Base-by-base conservation (phyloP, 2,888 invertebrate genomes). In the Zonitis immaculata region DNA sequence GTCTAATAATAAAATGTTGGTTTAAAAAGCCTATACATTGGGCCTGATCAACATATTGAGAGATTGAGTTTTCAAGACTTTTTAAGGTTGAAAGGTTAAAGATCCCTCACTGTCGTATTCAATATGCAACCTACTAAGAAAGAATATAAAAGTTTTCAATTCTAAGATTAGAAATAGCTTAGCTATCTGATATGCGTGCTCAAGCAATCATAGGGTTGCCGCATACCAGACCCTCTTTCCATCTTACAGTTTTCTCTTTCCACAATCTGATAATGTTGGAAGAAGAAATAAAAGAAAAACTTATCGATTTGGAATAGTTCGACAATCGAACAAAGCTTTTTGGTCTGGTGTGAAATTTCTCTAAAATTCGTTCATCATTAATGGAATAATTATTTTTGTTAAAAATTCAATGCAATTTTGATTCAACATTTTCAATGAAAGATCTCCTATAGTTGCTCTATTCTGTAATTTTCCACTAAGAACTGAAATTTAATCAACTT, bases 61-160 rank as follows among this genome's bases (percentile, higher is more conserved):
- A 55, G 56, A n/a, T 57, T 52, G 47, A 50, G 54, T 47, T 59
- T 54, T 51, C 52, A 44, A 59, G 54, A 58, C 56, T 54, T 55
- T 48, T 51, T 45, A 49, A 59, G 55, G 58, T 52, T 53, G 59
- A 57, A 61, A 61, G 57, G 60, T 57, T 62, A 52, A 60, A 57
- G 57, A 60, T 54, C 58, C 59, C 58, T 51, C 50, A 51, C 53
- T 30, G 56, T 52, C 64, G 63, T 58, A 65, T 66, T 66, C 66
- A 64, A 65, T 66, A 61, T 56, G 60, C 59, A 55, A 59, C 59
- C 60, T 59, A 60, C 60, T 60, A 59, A 51, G 57, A 60, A 61
- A 60, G 65, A 65, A 65, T 63, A 67, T 61, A 65, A 65, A 66
- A 66, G 66, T 67, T 66, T 65, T 62, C 67, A 63, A 67, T 67